A percentile compares a stretch with the other conserved stretches of the same genome.
These are phyloP conservation scores for Ptiloglossa arizonensis DNA, from an alignment of 1,140 invertebrate species.

Conservation along the genomic window DNA sequence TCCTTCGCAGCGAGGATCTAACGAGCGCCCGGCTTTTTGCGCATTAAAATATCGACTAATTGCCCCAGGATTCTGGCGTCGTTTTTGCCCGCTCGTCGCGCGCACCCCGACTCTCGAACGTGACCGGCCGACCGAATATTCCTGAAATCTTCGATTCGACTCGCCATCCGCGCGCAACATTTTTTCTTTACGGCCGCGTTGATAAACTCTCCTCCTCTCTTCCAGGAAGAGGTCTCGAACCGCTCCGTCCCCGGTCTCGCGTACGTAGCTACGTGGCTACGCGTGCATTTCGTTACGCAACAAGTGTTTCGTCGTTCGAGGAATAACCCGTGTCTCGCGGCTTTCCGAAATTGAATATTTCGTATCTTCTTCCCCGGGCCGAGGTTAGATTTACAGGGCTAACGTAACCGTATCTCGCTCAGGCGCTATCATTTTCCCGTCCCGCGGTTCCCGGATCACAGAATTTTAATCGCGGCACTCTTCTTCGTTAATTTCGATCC, in stretches of 20 bases:
- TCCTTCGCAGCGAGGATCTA: constrained; percentile 72
- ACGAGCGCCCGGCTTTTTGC: constrained; percentile 79
- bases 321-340: no score
- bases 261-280: no score
- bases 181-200: no score
- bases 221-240: not conserved
- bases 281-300: no score
- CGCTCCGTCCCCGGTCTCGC: no score
- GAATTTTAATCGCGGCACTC: constrained; percentile 37
- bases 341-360: no score
- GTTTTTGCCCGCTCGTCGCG: constrained; percentile 55
- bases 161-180: not conserved
- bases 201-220: not conserved
- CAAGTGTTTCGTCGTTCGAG: no score
- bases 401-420: no score
- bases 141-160: constrained; percentile 61
- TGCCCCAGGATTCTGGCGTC: constrained; percentile 77
- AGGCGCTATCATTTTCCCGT: no score
- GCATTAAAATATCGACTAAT: constrained; percentile 83
- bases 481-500: constrained; percentile 26
- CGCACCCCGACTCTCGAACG: constrained; percentile 54
- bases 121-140: constrained; percentile 73
- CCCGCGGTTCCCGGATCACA: no score
- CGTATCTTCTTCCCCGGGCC: no score
- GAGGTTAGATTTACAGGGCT: no score